Evolutionary conservation across 2,113 vertebrate species (phyloP).

Genomic region (Octodon degus): DNA sequence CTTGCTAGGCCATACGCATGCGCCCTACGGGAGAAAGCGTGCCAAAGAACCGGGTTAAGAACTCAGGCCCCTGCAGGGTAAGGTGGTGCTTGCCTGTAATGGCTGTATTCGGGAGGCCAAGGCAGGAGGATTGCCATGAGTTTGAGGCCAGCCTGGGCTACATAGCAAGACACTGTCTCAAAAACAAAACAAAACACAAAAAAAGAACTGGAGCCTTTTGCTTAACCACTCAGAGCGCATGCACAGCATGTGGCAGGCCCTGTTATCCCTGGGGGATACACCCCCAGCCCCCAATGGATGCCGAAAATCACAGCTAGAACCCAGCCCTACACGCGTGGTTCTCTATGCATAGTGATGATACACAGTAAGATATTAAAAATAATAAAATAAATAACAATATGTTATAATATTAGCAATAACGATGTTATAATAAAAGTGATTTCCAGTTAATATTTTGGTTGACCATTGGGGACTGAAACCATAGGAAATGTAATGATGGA

Average conservation of each 20-base stretch:
- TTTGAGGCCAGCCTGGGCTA: not conserved
- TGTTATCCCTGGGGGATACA: not conserved
- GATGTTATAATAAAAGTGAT: not conserved
- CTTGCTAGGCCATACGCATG: not conserved
- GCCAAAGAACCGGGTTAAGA: not conserved
- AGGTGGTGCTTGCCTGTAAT: not conserved
- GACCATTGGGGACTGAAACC: not conserved
- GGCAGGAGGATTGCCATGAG: not conserved
- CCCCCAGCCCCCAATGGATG: not conserved
- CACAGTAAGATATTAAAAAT: no score
- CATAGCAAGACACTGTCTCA: not conserved
- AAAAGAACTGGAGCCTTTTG: not conserved
- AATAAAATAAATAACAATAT: not conserved
- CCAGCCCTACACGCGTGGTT: not conserved
- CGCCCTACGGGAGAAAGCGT: not conserved
- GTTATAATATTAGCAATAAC: not conserved
- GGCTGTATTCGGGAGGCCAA: not conserved
- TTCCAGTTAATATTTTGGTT: not conserved
- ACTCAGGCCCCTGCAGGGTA: not conserved
- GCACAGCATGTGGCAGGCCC: not conserved
- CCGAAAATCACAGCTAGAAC: no score
- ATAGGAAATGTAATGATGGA: not conserved
- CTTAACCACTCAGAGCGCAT: not conserved
- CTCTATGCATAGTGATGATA: not conserved
- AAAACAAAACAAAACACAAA: not conserved